phyloP scores from a whole-genome alignment of 2,113 vertebrate genomes.

The Pedetes capensis region DNA sequence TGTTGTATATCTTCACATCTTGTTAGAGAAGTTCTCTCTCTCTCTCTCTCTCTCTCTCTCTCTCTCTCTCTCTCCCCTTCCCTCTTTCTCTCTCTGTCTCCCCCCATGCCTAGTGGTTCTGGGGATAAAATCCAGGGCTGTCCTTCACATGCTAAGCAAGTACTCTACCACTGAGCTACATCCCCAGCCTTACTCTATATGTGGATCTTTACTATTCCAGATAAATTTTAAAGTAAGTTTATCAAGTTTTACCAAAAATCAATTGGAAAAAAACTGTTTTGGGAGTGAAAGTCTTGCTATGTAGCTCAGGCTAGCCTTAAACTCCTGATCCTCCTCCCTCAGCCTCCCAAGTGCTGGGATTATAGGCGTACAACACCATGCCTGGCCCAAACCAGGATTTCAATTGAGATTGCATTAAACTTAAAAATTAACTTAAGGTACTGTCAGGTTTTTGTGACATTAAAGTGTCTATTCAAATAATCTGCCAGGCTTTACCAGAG shows the following conservation, averaged over 20 bases:
- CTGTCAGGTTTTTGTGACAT: not conserved
- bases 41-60: not conserved
- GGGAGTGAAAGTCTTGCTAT: no score
- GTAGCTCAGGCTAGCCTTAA: not conserved
- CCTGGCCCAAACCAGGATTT: no score
- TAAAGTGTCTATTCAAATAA: not conserved
- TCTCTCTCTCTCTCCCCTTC: no score
- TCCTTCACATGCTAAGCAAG: no score
- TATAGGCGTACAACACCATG: no score
- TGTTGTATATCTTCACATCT: not conserved
- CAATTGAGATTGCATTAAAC: not conserved
- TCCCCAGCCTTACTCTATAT: not conserved
- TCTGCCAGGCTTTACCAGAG: not conserved
- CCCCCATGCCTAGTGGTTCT: no score
- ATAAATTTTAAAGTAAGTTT: not conserved
- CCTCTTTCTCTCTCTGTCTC: no score
- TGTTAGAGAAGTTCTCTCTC: not conserved
- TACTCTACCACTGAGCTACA: no score
- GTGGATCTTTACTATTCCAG: not conserved
- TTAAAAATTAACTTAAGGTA: not conserved
- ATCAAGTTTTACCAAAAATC: not conserved
- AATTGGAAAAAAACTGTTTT: not conserved
- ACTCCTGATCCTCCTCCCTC: not conserved
- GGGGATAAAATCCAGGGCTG: no score
- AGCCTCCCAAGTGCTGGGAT: no score